Conservation (phyloP, 2,113 vertebrate species). For the human (Homo sapiens) region GRCh38 chr14:76302001-76302500, state of each 20-base stretch:
- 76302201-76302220: not conserved
- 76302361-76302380: not conserved
- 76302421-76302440: not conserved
- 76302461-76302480: not conserved
- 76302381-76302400: not conserved
- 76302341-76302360: not conserved
- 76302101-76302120: not conserved
- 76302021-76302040: not conserved
- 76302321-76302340: not conserved
- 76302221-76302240: not conserved
- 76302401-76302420: not conserved
- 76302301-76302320: not conserved
- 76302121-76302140: not conserved
- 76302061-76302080: not conserved
- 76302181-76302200: not conserved
- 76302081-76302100: not conserved
- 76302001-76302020: not conserved
- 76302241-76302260: not conserved
- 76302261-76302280: not conserved
- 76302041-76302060: not conserved
- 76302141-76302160: not conserved
- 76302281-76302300: not conserved
- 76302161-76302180: not conserved
- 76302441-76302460: not conserved
- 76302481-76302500: not conserved